phyloP scores from a whole-genome alignment of 1,140 invertebrate genomes.

The Temnothorax longispinosus region DNA sequence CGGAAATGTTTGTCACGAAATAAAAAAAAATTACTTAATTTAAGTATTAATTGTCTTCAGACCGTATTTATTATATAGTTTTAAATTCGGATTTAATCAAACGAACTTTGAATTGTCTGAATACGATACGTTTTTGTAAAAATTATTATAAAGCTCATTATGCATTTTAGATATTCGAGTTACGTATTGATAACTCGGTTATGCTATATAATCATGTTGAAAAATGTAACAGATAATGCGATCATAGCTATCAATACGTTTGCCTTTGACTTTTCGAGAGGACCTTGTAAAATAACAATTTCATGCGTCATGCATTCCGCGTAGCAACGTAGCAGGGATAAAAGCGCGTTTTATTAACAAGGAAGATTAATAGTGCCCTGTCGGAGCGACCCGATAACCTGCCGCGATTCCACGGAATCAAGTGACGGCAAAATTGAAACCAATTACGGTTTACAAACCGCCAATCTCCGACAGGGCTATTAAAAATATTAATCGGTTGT shows the following conservation, averaged over 20 bases:
- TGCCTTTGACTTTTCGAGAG: constrained; percentile 31
- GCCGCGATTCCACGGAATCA: constrained; percentile 50
- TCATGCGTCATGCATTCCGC: constrained; percentile 27
- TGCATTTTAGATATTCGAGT: not conserved
- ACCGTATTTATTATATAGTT: not conserved
- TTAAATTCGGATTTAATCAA: not conserved
- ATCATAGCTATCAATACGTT: constrained; percentile 15
- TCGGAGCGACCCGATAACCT: constrained; percentile 51
- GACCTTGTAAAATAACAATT: constrained; percentile 49
- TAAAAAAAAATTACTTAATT: not conserved
- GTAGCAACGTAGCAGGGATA: constrained; percentile 32
- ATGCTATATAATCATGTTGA: not conserved
- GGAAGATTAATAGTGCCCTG: constrained; percentile 57
- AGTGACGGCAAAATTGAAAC: constrained; percentile 60
- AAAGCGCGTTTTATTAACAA: constrained; percentile 61
- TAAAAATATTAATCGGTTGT: constrained; percentile 62
- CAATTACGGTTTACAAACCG: constrained; percentile 62
- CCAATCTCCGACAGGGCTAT: constrained; percentile 59
- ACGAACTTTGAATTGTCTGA: not conserved
- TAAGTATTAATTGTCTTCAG: not conserved
- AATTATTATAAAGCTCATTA: not conserved
- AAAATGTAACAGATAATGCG: constrained; percentile 24
- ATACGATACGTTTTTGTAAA: not conserved
- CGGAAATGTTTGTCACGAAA: not conserved
- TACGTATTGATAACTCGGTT: not conserved